phyloP scores from a whole-genome alignment of 2,797 vertebrate species.

The Crocidura indochinensis region DNA sequence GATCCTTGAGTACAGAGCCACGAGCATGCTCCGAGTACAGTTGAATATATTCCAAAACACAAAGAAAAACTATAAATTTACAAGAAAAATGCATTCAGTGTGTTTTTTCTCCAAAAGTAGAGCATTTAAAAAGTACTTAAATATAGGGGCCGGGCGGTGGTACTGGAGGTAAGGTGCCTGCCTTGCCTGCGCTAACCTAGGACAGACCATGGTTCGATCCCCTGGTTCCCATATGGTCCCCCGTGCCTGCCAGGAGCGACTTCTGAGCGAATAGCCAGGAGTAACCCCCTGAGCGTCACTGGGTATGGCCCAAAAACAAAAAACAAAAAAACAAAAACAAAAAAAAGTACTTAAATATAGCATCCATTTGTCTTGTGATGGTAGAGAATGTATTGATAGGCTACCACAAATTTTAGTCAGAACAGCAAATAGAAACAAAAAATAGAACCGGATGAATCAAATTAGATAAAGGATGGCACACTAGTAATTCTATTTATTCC shows the following conservation, averaged over 20 bases:
- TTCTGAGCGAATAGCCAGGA: too few species aligned
- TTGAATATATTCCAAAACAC: neutral
- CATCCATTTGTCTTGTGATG: slow-evolving; percentile 8
- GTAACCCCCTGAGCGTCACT: too few species aligned
- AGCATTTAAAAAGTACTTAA: neutral
- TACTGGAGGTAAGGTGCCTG: too few species aligned
- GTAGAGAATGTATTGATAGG: neutral
- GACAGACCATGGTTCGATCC: too few species aligned
- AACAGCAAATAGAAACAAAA: slow-evolving; percentile 10
- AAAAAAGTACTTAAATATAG: neutral
- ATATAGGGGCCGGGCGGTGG: neutral
- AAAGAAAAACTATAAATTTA: neutral
- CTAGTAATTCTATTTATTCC: neutral
- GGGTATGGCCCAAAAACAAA: too few species aligned
- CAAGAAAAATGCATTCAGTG: neutral
- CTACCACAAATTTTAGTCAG: slow-evolving; percentile 12
- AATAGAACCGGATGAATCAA: neutral
- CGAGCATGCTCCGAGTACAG: too few species aligned
- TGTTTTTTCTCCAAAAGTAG: slow-evolving; percentile 24
- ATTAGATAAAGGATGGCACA: neutral
- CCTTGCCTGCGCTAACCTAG: too few species aligned
- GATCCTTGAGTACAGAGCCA: too few species aligned
- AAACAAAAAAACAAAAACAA: too few species aligned
- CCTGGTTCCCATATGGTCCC: too few species aligned
- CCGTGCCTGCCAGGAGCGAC: too few species aligned